These are phyloP conservation scores for Siniperca knerii DNA, from an alignment of 2,113 vertebrate species.

Conservation along the genomic window DNA sequence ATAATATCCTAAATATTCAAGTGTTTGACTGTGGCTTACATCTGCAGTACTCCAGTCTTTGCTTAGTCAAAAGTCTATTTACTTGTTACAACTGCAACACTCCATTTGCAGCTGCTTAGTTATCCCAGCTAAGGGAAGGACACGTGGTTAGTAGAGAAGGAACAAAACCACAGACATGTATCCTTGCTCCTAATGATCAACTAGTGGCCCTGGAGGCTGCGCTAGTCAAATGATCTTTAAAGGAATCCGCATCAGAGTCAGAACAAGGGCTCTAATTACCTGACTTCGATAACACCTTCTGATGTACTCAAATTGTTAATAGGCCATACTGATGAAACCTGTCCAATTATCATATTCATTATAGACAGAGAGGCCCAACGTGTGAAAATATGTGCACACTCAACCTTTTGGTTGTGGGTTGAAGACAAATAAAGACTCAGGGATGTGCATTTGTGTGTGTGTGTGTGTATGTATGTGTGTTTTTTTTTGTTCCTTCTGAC, in stretches of 20 bases:
- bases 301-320: conserved; percentile 65
- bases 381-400: conserved; percentile 44
- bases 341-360: conserved; percentile 71
- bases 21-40: not conserved
- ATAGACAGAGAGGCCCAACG: conserved; percentile 17
- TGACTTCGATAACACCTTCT: conserved; percentile 56
- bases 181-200: conserved; percentile 73
- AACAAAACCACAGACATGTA: conserved; percentile 27
- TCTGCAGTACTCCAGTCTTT: not conserved
- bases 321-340: conserved; percentile 61
- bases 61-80: not conserved
- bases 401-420: conserved; percentile 38
- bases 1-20: not conserved
- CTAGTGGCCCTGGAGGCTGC: conserved; percentile 60
- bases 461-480: not conserved
- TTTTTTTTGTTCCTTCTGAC: conserved; percentile 34
- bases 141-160: conserved; percentile 40
- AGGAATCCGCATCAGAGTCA: conserved; percentile 65
- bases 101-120: conserved; percentile 1
- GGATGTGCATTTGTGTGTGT: conserved; percentile 2
- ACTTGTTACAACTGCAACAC: not conserved
- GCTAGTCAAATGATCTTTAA: conserved; percentile 62
- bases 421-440: conserved; percentile 29
- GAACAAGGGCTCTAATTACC: conserved; percentile 73
- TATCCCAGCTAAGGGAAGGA: conserved; percentile 27